Conservation (phyloP, 2,797 vertebrate genomes). For the Choloepus didactylus region DNA sequence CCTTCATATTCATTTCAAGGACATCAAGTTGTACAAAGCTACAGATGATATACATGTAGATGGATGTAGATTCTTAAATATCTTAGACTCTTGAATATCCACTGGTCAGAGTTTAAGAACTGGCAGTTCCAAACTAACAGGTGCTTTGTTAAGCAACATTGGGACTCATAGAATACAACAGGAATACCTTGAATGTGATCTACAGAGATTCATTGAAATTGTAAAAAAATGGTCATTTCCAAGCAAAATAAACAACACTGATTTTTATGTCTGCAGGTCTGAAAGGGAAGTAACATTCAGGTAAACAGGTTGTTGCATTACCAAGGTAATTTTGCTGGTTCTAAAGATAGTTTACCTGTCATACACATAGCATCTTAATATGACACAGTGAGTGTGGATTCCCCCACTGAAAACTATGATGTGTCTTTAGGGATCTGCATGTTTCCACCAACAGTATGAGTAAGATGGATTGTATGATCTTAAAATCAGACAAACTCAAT, state of each 20-base stretch:
- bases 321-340: background rate
- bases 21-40: background rate
- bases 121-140: accelerated
- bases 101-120: background rate
- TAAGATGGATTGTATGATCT: background rate
- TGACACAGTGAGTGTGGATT: background rate
- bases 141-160: background rate
- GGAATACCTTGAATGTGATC: background rate
- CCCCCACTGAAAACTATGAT: background rate
- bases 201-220: background rate
- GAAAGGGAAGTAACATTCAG: background rate
- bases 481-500: background rate
- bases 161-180: background rate
- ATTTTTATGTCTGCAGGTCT: background rate
- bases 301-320: background rate
- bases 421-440: background rate
- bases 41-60: background rate
- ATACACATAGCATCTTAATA: too few species aligned
- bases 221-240: background rate
- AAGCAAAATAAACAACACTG: background rate
- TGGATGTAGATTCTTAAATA: too few species aligned
- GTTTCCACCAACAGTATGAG: background rate
- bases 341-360: accelerated
- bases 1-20: background rate
- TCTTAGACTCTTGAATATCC: background rate